A percentile compares a stretch with the other conserved stretches of the same genome.
Conservation (phyloP, 2,797 vertebrate species). For the Malacoraja senta region DNA sequence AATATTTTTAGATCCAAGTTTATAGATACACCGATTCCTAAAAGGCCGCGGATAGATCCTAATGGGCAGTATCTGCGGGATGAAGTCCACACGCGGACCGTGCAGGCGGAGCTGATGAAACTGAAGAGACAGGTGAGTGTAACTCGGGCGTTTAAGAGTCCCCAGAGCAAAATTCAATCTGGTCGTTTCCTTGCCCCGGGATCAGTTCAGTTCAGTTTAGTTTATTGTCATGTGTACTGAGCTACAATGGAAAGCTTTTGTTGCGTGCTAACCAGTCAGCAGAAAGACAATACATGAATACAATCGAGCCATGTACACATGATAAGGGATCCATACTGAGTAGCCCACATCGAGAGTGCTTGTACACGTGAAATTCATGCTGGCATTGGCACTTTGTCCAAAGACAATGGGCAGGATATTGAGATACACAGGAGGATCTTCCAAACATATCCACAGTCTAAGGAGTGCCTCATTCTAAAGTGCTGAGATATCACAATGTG, state of each 20-base stretch:
- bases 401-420: not conserved
- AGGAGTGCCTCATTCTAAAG: not conserved
- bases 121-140: conserved; percentile 37
- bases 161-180: not conserved
- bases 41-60: conserved; percentile 28
- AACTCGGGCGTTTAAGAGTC: not conserved
- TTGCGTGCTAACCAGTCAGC: too few relatives aligned
- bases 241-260: too few relatives aligned
- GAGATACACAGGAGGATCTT: not conserved
- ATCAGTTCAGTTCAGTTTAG: too few relatives aligned
- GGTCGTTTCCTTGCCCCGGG: not conserved
- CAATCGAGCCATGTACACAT: too few relatives aligned
- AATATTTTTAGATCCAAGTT: conserved; percentile 15
- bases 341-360: not conserved
- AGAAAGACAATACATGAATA: too few relatives aligned
- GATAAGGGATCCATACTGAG: not conserved
- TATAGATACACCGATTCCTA: conserved; percentile 22
- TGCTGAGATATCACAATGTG: not conserved
- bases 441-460: not conserved
- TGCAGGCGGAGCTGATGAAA: conserved; percentile 37
- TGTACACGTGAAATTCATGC: not conserved
- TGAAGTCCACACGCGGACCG: conserved; percentile 20
- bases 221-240: too few relatives aligned
- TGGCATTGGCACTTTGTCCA: not conserved
- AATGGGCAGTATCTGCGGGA: conserved; percentile 23